Base-by-base conservation (phyloP, 2,888 invertebrate genomes). In the Lochmaea crataegi region DNA sequence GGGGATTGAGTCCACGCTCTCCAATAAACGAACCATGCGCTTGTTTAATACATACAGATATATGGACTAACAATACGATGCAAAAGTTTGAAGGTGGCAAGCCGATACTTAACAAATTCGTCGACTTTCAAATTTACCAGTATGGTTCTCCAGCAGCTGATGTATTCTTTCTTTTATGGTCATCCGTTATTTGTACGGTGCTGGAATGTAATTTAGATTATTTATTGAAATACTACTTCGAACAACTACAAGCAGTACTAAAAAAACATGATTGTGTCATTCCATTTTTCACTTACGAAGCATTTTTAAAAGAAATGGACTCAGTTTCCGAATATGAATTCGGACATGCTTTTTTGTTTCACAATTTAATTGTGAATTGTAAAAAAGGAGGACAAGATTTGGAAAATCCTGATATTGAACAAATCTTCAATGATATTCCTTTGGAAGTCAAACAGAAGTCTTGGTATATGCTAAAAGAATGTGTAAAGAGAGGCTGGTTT, bases 61-160 rank as follows among this genome's bases (percentile, higher is more conserved):
- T 89, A 63, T 91, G 91, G 91, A 88, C 89, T 14, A 91, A 90
- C 79, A 91, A 91, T 77, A 85, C 90, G 2, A 87, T 91, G 87
- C 83, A 90, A 18, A 87, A 87, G 77, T 86, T 86, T 63, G 73
- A 77, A 60, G 76, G 79, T 58, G 77, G 79, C 57, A 78, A 79
- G 26, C 76, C 75, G 63, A 85, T 88, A 0, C 70, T 76, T 7
- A 69, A 75, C 14, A 87, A 87, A 73, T 84, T 91, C 70, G 84
- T 91, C 0, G 91, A 91, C 79, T 91, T 90, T 78, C 91, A 91
- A 83, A 85, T 88, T 42, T 86, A 88, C 1, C 82, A 87, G 16
- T 89, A 89, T 70, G 85, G 87, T 5, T 89, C 88, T 14, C 85
- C 90, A 1, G 82, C 86, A 0, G 86, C 87, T 32, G 91, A 91